phyloP scores from a whole-genome alignment of 2,888 invertebrate species.

The Patella pellucida region DNA sequence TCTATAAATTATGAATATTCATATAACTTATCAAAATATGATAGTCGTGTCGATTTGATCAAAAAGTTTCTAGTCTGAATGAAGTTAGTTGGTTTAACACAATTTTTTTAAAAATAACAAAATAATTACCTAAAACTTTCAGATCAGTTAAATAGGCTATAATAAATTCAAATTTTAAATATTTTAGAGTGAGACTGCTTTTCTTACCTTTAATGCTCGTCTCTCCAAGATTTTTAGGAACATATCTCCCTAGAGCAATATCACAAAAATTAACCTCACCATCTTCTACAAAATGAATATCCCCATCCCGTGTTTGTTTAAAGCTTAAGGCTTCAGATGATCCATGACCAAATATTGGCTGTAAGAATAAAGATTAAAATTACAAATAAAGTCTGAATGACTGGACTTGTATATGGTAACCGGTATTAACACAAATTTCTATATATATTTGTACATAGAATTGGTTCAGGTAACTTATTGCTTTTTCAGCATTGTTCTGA shows the following conservation, averaged over 20 bases:
- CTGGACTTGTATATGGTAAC: too few relatives aligned
- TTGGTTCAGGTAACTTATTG: too few relatives aligned
- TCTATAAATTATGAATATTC: too few relatives aligned
- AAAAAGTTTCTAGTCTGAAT: not conserved
- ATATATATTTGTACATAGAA: too few relatives aligned
- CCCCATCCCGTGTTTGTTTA: constrained; percentile 62
- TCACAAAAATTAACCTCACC: constrained; percentile 59
- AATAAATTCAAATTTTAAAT: not conserved
- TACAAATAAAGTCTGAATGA: too few relatives aligned
- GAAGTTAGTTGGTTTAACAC: not conserved
- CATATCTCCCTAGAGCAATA: constrained; percentile 52
- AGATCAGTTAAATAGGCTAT: not conserved
- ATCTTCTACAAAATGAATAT: constrained; percentile 66
- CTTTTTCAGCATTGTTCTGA: too few relatives aligned
- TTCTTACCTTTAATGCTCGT: constrained; percentile 64
- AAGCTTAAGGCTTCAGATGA: constrained; percentile 61
- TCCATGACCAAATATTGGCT: constrained; percentile 67
- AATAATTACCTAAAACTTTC: not conserved
- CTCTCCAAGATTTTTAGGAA: constrained; percentile 58
- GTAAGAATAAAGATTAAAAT: constrained; percentile 25
- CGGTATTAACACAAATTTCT: too few relatives aligned
- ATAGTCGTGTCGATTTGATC: not conserved
- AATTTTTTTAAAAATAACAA: too few relatives aligned
- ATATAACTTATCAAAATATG: not conserved
- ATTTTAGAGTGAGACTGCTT: not conserved